These are phyloP conservation scores for Micrastur ruficollis DNA, from an alignment of 2,797 vertebrate species.

Conservation along the genomic window DNA sequence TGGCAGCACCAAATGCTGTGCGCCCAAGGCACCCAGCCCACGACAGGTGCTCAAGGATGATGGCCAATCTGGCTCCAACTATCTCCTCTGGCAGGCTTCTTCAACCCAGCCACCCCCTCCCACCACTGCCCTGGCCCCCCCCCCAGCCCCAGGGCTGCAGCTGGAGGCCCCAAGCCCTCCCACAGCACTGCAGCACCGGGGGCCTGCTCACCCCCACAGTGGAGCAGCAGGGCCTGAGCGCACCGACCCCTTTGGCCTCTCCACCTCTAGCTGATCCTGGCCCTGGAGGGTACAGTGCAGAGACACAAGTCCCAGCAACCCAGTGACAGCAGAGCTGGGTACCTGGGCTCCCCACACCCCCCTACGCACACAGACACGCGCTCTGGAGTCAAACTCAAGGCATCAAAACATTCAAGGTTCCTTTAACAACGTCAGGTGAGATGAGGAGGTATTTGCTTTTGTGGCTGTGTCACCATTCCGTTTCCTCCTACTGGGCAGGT, in stretches of 20 bases:
- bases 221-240: neutral
- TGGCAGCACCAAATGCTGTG: neutral
- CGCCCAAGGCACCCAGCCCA: neutral
- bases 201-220: neutral
- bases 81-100: neutral
- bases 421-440: neutral
- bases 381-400: neutral
- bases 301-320: neutral
- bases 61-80: neutral
- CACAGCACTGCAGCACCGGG: accelerated
- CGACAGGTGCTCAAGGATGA: too few relatives aligned
- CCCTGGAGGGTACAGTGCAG: neutral
- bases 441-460: neutral
- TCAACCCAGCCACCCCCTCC: neutral
- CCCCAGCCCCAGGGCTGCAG: neutral
- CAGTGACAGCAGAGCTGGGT: neutral
- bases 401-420: neutral
- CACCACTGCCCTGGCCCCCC: neutral
- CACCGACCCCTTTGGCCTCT: neutral
- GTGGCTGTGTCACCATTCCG: neutral
- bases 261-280: neutral
- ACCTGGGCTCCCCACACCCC: too few relatives aligned
- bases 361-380: accelerated
- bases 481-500: neutral
- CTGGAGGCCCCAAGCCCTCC: neutral